Conservation (phyloP, 2,888 invertebrate species). For the Diaprepes abbreviatus region DNA sequence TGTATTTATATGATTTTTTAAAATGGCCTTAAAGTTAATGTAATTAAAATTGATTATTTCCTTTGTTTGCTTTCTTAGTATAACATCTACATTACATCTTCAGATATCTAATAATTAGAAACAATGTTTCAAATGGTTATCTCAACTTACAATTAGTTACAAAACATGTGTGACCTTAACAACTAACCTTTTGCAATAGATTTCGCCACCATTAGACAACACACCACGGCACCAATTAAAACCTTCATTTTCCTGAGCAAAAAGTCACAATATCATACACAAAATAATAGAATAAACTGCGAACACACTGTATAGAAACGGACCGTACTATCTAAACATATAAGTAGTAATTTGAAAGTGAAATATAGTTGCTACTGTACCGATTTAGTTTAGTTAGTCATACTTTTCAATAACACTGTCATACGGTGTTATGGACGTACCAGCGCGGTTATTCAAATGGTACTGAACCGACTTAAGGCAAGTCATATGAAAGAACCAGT, state of each 20-base stretch:
- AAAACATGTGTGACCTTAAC: constrained; percentile 24
- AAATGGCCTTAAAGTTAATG: too few relatives aligned
- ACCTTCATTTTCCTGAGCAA: constrained; percentile 33
- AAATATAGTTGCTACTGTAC: constrained; percentile 39
- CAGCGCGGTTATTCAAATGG: constrained; percentile 34
- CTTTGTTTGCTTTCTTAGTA: too few relatives aligned
- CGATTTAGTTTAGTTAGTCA: constrained; percentile 42
- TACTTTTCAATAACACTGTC: constrained; percentile 34
- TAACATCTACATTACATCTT: too few relatives aligned
- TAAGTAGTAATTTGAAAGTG: constrained; percentile 43
- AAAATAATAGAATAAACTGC: constrained; percentile 3
- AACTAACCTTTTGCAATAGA: constrained; percentile 42
- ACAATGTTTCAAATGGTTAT: too few relatives aligned
- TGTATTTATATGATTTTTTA: too few relatives aligned
- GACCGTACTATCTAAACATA: constrained; percentile 32
- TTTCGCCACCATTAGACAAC: constrained; percentile 37
- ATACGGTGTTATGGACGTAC: constrained; percentile 30
- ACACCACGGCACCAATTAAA: constrained; percentile 37
- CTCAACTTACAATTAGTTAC: neutral
- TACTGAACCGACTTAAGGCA: constrained; percentile 28
- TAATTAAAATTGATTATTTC: too few relatives aligned
- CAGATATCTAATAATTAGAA: too few relatives aligned
- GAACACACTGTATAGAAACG: constrained; percentile 26
- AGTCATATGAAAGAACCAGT: constrained; percentile 28
- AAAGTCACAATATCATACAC: constrained; percentile 11